Conservation (phyloP, 2,888 invertebrate species). For the Tholera decimalis region DNA sequence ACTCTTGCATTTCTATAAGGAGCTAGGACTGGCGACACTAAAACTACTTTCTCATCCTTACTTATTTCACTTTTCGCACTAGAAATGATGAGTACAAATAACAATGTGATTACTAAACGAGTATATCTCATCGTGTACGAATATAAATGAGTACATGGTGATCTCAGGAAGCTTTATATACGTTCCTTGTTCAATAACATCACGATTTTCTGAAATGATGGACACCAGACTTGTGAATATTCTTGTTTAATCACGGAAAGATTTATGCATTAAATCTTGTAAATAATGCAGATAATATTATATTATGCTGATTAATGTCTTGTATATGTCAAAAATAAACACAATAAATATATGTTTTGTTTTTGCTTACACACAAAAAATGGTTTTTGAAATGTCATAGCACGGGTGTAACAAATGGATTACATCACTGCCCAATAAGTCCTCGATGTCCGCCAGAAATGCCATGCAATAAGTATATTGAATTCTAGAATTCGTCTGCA, state of each 20-base stretch:
- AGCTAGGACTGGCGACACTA: conserved; percentile 79
- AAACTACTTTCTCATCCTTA: conserved; percentile 67
- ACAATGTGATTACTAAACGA: conserved; percentile 20
- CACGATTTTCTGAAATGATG: conserved; percentile 77
- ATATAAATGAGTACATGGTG: conserved; percentile 73
- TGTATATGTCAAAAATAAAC: background rate
- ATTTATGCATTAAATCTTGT: conserved; percentile 18
- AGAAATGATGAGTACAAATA: conserved; percentile 21
- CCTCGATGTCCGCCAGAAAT: background rate
- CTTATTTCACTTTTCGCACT: conserved; percentile 39
- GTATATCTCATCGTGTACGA: conserved; percentile 74
- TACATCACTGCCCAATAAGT: background rate
- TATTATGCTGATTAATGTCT: conserved; percentile 34
- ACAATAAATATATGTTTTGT: background rate
- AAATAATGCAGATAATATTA: conserved; percentile 1
- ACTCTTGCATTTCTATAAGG: conserved; percentile 72
- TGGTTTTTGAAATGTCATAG: background rate
- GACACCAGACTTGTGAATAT: conserved; percentile 36
- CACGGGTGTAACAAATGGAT: background rate
- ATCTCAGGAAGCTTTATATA: conserved; percentile 80
- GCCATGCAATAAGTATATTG: background rate
- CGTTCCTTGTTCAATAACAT: conserved; percentile 74
- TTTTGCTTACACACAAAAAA: background rate
- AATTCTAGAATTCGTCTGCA: background rate
- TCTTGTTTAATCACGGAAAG: conserved; percentile 47